Conservation (phyloP, 2,113 vertebrate species). For the Podilymbus podiceps region DNA sequence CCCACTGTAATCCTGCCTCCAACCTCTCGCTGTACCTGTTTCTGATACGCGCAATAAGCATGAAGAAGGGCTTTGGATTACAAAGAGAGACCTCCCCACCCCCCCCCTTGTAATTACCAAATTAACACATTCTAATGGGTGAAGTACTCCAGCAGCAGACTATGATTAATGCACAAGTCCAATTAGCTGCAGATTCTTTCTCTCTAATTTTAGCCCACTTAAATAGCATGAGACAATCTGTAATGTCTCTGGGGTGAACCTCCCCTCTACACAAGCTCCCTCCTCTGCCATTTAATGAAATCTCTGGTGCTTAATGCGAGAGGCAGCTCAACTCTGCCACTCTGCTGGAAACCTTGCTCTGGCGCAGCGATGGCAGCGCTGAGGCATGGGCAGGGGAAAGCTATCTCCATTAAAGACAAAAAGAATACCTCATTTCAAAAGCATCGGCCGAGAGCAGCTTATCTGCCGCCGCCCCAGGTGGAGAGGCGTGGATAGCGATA, state of each 20-base stretch:
- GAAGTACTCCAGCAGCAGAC: constrained; percentile 64
- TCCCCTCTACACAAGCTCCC: constrained; percentile 21
- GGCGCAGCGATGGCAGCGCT: background rate
- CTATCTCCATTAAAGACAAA: background rate
- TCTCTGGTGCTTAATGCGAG: constrained; percentile 34
- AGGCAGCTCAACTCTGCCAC: constrained; percentile 52
- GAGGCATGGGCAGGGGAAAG: background rate
- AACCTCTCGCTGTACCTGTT: background rate
- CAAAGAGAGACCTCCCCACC: constrained; percentile 56
- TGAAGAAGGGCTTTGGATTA: constrained; percentile 62
- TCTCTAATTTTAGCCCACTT: constrained; percentile 67
- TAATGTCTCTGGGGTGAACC: constrained; percentile 63
- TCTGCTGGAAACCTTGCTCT: constrained; percentile 39
- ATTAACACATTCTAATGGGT: constrained; percentile 74
- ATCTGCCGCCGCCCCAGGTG: background rate
- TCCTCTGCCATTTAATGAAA: constrained; percentile 64
- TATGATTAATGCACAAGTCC: constrained; percentile 71
- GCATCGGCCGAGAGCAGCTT: background rate
- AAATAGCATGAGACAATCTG: constrained; percentile 56
- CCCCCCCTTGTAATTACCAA: constrained; percentile 75
- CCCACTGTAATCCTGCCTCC: background rate
- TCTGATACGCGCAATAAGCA: constrained; percentile 33
- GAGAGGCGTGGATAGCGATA: background rate
- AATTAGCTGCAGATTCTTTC: constrained; percentile 66
- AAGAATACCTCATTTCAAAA: background rate